Evolutionary conservation across 2,113 vertebrate species (phyloP), one percentile per base, ranked within the genome.

Genomic region (Talpa occidentalis): DNA sequence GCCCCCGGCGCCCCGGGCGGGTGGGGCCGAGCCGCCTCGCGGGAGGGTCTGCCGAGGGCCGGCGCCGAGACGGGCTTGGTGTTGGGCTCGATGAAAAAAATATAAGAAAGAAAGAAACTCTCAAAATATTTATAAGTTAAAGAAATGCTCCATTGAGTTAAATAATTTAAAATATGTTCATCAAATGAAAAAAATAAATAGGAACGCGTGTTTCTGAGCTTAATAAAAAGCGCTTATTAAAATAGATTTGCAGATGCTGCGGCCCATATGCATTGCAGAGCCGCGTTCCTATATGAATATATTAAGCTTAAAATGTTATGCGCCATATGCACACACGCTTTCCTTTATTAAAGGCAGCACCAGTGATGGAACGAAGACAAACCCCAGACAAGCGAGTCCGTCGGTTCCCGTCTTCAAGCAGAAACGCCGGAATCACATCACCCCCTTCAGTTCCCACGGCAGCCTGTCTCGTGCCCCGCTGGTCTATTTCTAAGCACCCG

Each of bases 191-290:
- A 90, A 74, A 60, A 37, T 14, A 88, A 60, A 76, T 44, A 70
- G 49, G 73, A 74, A 56, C 54, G 60, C 74, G 67, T 93, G 86
- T 87, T 94, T 92, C 82, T 69, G 74, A 95, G 91, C 74, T 93
- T 91, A 93, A 95, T 96, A 77, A 93, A 89, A 95, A 64, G 52
- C 82, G 89, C 84, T 89, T 91, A 94, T 96, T 95, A 93, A 96
- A 96, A 95, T 95, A 91, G 85, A 84, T 67, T 77, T 96, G 81
- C 91, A 94, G 93, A 87, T 77, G 83, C 87, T n/a, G 47, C 9
- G 32, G 97, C 17, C 87, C 93, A 89, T 86, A 90, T 94, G 95
- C 56, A 67, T 1, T 35, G 74, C 69, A 6, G 85, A 28, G 56
- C 93, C 90, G 86, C 70, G 56, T 91, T 86, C 87, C 66, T 93